These are phyloP conservation scores for Acanthiza pusilla DNA, from an alignment of 2,797 vertebrate species.

Conservation along the genomic window DNA sequence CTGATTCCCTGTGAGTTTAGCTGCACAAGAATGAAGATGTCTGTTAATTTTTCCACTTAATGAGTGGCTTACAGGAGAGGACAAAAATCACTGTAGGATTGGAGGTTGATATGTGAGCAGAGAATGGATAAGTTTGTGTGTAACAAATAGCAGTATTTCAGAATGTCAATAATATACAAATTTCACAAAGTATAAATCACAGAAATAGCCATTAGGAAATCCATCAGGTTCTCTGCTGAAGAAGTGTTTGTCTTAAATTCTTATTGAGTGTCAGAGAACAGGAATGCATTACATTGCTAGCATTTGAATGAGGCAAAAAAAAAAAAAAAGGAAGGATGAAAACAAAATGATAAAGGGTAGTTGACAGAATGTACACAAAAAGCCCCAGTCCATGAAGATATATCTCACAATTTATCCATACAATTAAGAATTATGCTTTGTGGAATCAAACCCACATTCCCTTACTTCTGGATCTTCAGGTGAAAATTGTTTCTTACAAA, in stretches of 20 bases:
- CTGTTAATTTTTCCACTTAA: not conserved
- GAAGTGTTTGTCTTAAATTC: slow-evolving; percentile 3
- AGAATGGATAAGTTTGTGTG: not conserved
- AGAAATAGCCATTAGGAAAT: slow-evolving; percentile 9
- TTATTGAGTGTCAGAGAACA: not conserved
- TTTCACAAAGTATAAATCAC: not conserved
- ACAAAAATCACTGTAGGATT: not conserved
- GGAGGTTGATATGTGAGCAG: not conserved
- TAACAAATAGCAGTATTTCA: slow-evolving; percentile 14
- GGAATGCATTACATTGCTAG: not conserved
- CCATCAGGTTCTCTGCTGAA: not conserved
- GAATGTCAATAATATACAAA: not conserved
- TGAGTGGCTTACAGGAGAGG: not conserved
- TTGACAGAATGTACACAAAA: not conserved
- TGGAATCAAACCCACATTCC: not conserved
- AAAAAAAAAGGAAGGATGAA: not conserved
- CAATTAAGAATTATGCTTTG: not conserved
- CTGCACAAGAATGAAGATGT: not conserved
- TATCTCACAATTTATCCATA: not conserved
- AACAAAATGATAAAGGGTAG: not conserved
- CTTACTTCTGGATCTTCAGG: not conserved
- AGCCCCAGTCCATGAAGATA: not conserved
- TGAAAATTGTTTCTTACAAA: slow-evolving; percentile 11
- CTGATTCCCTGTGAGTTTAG: not conserved
- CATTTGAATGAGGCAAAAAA: not conserved